Percentiles rank a stretch among this genome's conserved stretches.
Conservation (phyloP, 2,797 vertebrate genomes). For the Xenopus petersii region DNA sequence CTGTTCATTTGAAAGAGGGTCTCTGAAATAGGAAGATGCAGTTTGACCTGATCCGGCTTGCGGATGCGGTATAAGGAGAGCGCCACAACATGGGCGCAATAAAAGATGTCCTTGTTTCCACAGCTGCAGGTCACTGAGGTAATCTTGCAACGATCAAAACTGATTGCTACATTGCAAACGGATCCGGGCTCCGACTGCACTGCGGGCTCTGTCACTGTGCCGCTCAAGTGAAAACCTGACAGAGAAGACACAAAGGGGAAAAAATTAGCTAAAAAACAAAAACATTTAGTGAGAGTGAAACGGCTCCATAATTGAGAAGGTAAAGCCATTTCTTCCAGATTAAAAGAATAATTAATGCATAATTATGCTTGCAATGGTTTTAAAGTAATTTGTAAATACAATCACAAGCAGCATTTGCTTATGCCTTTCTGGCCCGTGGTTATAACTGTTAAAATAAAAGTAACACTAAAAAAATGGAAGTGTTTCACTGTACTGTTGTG, state of each 20-base stretch:
- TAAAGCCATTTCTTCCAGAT: no score
- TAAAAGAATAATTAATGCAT: no score
- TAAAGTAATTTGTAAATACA: no score
- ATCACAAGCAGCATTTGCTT: no score
- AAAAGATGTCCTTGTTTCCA: slow-evolving; percentile 99
- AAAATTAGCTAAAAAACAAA: not conserved
- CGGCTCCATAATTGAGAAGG: no score
- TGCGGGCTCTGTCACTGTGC: slow-evolving; percentile 94
- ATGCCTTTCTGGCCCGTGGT: no score
- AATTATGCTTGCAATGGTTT: no score
- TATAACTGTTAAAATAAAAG: no score
- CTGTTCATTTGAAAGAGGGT: slow-evolving; percentile 98
- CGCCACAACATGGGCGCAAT: slow-evolving; percentile 95
- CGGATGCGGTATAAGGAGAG: slow-evolving; percentile 95
- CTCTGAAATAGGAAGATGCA: slow-evolving; percentile 98
- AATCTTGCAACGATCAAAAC: slow-evolving; percentile 99
- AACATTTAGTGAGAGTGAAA: no score
- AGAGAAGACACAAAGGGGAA: slow-evolving; percentile 18
- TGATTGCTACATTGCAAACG: slow-evolving; percentile 95
- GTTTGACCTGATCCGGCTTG: slow-evolving; percentile 95
- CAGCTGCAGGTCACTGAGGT: slow-evolving; percentile 97
- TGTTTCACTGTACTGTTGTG: no score
- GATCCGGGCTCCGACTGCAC: slow-evolving; percentile 87
- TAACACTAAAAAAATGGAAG: no score
- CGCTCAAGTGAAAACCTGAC: slow-evolving; percentile 93